Evolutionary conservation across 2,888 invertebrate species (phyloP).

Genomic region (Andrena flavipes): DNA sequence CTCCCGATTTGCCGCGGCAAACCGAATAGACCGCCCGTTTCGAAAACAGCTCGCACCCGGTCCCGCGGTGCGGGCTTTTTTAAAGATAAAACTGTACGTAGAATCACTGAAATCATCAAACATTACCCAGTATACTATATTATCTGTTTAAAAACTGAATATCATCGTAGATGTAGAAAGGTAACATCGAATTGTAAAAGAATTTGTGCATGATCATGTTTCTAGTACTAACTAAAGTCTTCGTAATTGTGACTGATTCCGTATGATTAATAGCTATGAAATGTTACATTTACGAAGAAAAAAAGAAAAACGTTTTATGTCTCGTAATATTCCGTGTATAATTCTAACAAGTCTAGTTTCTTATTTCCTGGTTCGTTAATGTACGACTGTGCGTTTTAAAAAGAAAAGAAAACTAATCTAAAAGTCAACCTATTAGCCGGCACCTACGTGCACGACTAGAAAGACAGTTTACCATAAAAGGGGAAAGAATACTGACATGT

Average conservation of each 20-base stretch:
- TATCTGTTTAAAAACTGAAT: slow-evolving; percentile 10
- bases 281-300: slow-evolving; percentile 37
- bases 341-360: slow-evolving; percentile 21
- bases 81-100: neutral
- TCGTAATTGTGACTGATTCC: slow-evolving; percentile 8
- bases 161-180: slow-evolving; percentile 23
- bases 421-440: slow-evolving; percentile 6
- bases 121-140: neutral
- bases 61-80: too few species aligned
- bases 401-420: slow-evolving; percentile 9
- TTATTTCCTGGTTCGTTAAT: slow-evolving; percentile 33
- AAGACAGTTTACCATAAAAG: slow-evolving; percentile 33
- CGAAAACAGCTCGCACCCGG: too few species aligned
- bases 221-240: slow-evolving; percentile 30
- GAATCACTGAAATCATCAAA: neutral
- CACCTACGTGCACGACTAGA: slow-evolving; percentile 18
- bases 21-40: too few species aligned
- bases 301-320: slow-evolving; percentile 8
- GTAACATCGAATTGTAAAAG: slow-evolving; percentile 37
- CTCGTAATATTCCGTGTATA: slow-evolving; percentile 20
- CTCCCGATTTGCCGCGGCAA: too few species aligned
- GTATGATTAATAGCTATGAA: slow-evolving; percentile 28
- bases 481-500: slow-evolving; percentile 14
- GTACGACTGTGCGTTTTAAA: neutral
- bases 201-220: slow-evolving; percentile 42